Evolutionary conservation across 2,888 invertebrate genomes (phyloP), one percentile per base, ranked within the genome.

Genomic region (Drosophila buzzatii): DNA sequence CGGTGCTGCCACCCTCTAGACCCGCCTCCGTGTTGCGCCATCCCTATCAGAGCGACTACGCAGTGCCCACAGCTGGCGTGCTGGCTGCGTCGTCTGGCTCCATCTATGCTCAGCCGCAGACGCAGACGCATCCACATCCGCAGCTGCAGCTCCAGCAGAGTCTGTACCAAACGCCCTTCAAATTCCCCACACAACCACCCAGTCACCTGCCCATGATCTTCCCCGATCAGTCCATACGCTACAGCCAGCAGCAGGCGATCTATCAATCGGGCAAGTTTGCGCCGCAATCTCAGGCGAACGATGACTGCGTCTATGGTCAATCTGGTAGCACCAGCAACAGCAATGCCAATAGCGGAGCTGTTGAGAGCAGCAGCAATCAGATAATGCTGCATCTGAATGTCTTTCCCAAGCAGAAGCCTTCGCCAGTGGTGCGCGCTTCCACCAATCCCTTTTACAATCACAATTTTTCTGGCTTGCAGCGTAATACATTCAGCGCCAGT

Each of bases 331-430:
- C n/a, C 16, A 20, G 37, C 37, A 55, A 27, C 18, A 10, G 39
- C 47, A 60, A 65, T 62, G 39, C 23, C 37, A 74, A 66, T n/a
- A 39, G 3, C n/a, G 73, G 33, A 18, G 41, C 59, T 10, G 39
- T 65, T 8, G 75, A 75, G 10, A 18, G 69, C 0, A 82, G 81
- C 18, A 61, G 82, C 7, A 94, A 94, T 45, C 95, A 95, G 85
- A 95, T 95, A 93, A 93, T 95, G 80, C 94, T 96, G 7, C 95
- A 95, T 70, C 92, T 96, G n/a, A 95, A 96, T 92, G 92, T 96
- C 10, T 95, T 94, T 84, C 95, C 95, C 1, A 93, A 94, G 60
- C 94, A 93, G 67, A 94, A 94, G 71, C 57, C 72, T 12, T 72
- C 81, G 7, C 51, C 83, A 33, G 55, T 69, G 0, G 56, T 76